A percentile compares a stretch with the other conserved stretches of the same genome.
These are phyloP conservation scores for Aleiodes alternator DNA, from an alignment of 2,888 invertebrate species.

Conservation along the genomic window DNA sequence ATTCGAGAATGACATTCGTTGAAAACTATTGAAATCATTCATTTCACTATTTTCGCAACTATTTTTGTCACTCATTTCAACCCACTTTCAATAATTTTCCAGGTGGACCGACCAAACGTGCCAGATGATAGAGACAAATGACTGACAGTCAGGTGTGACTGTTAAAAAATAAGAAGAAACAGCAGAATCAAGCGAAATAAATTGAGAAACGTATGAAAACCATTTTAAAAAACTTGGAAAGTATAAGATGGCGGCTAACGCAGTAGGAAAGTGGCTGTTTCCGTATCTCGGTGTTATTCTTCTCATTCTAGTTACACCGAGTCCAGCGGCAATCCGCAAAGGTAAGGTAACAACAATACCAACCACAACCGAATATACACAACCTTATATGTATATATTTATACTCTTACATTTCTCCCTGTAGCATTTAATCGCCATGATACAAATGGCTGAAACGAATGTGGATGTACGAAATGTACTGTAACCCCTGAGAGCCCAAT, in stretches of 20 bases:
- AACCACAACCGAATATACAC: slow-evolving; percentile 42
- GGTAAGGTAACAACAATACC: slow-evolving; percentile 62
- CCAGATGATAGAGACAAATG: slow-evolving; percentile 62
- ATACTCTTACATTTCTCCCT: not conserved
- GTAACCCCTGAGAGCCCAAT: slow-evolving; percentile 28
- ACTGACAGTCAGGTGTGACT: slow-evolving; percentile 65
- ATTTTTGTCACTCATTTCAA: too few relatives aligned
- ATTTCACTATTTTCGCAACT: too few relatives aligned
- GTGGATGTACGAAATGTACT: slow-evolving; percentile 26
- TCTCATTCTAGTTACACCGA: slow-evolving; percentile 70
- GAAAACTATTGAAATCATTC: too few relatives aligned
- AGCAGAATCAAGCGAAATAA: slow-evolving; percentile 10
- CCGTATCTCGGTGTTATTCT: slow-evolving; percentile 68
- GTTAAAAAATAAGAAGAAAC: slow-evolving; percentile 45
- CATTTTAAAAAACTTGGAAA: slow-evolving; percentile 56
- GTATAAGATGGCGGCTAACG: slow-evolving; percentile 28
- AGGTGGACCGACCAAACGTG: slow-evolving; percentile 60
- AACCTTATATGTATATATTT: slow-evolving; percentile 22
- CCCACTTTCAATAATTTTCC: not conserved
- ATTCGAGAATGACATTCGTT: too few relatives aligned
- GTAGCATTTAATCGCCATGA: slow-evolving; percentile 11
- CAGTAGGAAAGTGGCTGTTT: slow-evolving; percentile 53
- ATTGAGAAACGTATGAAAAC: slow-evolving; percentile 33
- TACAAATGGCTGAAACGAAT: slow-evolving; percentile 32
- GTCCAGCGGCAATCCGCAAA: slow-evolving; percentile 72